Evolutionary conservation across 2,888 invertebrate genomes (phyloP), one percentile per base, ranked within the genome.

Genomic region (Brachyopa scutellaris): DNA sequence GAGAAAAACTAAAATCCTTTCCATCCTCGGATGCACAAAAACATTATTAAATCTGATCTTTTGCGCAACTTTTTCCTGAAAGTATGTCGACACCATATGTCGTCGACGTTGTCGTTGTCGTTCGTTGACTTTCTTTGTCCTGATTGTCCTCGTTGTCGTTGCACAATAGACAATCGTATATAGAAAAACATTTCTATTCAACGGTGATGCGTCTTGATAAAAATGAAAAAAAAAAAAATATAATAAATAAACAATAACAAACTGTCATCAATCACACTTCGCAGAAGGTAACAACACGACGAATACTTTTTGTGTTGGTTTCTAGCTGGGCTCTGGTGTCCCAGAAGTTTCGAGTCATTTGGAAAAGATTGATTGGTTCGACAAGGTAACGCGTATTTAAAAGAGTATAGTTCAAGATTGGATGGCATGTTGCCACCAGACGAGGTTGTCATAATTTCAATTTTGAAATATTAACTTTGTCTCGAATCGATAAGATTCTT

Each of bases 361-460:
- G 11, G 42, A 6, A 49, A 51, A 59, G 70, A 70, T 70, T 70
- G 59, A 59, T 70, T 59, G 61, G 21, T 17, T 61, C 21, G 19
- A n/a, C 40, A n/a, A 70, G 70, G 51, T 61, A 70, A 61, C 31
- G 49, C 17, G 59, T 40, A 59, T 70, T 70, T 51, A 51, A 61
- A 70, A 59, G 49, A 51, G 31, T 40, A 61, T 40, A 49, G 21
- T 15, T 70, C 31, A 15, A 26, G 40, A 21, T 36, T 36, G 47
- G 49, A 4, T 36, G 62, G 45, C 64, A 29, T 23, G 38, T 49
- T 38, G 15, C 17, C 15, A 9, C 0, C n/a, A n/a, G n/a, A n/a
- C n/a, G n/a, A n/a, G n/a, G n/a, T n/a, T n/a, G n/a, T n/a, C n/a
- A n/a, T n/a, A n/a, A n/a, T n/a, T n/a, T n/a, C n/a, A n/a, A n/a